Evolutionary conservation across 2,113 vertebrate genomes (phyloP), one percentile per base, ranked within the genome.

Genomic region (Clarias magur): DNA sequence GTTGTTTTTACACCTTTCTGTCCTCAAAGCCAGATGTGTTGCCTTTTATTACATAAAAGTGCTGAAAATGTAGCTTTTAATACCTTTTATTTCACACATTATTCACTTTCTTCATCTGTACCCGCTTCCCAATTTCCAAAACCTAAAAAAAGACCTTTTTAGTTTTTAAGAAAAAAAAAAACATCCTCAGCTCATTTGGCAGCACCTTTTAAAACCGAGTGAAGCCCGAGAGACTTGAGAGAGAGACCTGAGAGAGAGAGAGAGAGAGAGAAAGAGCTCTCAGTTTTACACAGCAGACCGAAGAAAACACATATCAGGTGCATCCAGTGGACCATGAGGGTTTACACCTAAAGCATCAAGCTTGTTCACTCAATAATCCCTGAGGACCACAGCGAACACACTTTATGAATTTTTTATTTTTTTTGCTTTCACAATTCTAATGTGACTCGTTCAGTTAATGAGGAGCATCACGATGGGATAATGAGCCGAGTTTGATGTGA

Each of bases 1-100:
- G 12, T 25, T 48, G 72, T 75, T 75, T 76, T 76, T 25, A 53
- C 72, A 76, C 23, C 57, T 57, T 57, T 7, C 15, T 30, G 57
- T 12, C 27, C 16, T 57, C 16, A 30, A 9, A 57, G 78, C 27
- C 78, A 80, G 78, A 60, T 80, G 54, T 60, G 56, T 80, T 59
- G 9, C 27, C n/a, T 80, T 79, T 79, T n/a, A 56, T 79, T 27
- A 56, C 75, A 79, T 13, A 54, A 79, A 79, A n/a, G 53, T 56
- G 48, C 75, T 56, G 13, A 25, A 16, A 79, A 56, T 42, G 48
- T 79, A 79, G 23, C 75, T 56, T 79, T 59, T 59, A 59, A 59
- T 56, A 59, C n/a, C 3, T 30, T 48, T 48, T 30, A 34, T 80
- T 60, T 60, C 79, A 62, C 79, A 81, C 30, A 60, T 80, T 38